Evolutionary conservation across 2,113 vertebrate species (phyloP), one percentile per base, ranked within the genome.

Genomic region (Neomonachus schauinslandi): DNA sequence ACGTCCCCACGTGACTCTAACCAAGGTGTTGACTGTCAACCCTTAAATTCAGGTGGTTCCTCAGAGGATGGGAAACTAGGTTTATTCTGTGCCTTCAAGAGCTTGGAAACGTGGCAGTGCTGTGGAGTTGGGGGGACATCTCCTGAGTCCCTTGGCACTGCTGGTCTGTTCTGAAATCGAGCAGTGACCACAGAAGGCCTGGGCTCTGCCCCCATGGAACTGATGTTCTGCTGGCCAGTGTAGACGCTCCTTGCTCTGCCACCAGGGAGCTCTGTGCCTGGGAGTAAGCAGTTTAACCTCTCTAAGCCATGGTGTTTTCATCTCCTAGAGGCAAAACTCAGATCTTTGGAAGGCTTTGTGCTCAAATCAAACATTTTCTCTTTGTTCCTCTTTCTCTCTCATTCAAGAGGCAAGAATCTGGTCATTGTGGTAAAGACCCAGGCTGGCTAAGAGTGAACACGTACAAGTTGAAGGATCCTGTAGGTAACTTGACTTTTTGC

Each of bases 401-500:
- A 88, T 88, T 93, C 63, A 97, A 94, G 92, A 63, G 76, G 46
- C 81, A 42, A 87, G 84, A 84, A 91, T 92, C 57, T 91, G 46
- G 59, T 89, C 18, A 5, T 74, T 91, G 65, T 95, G 67, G 51
- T 59, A 65, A 91, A 83, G 92, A 49, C 42, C 61, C 80, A 69
- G 24, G 51, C 28, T 84, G 87, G 42, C 59, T 95, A 79, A 85
- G 61, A 77, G 19, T 26, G 65, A 89, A 49, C 57, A 7, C 55
- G 18, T 57, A 65, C 42, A 76, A 22, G 19, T 90, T 92, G 86
- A 96, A 83, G 91, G 13, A 87, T 71, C 95, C 81, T 94, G 51
- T 82, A 81, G 72, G 95, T 65, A 92, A 92, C 80, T 95, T 96
- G 95, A 97, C 83, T 96, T 96, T 96, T 91, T 90, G 57, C 90